Evolutionary conservation across 37 sponge, comb jelly and placozoan genomes (phyloP), one percentile per base, ranked within the genome.

Genomic region (Halisarca cf. caerulea): DNA sequence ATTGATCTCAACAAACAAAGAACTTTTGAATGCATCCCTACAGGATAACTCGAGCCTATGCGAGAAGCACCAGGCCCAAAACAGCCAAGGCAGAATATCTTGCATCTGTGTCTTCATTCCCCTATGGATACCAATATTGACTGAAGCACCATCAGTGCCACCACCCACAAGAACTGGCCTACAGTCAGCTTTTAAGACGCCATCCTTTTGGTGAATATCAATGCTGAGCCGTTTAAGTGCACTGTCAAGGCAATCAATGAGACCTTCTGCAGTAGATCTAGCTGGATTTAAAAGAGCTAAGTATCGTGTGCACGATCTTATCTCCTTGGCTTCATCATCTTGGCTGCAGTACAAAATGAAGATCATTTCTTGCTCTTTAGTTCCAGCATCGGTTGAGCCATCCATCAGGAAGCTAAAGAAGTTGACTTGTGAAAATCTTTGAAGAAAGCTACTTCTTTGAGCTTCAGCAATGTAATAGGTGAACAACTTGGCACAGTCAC

Each of bases 381-480:
- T 83, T 32, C 88, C 79, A 36, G 39, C 61, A 60, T 80, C 84
- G 25, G 87, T 87, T 14, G 80, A 70, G 15, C 92, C 82, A 82
- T 91, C 91, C 88, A 91, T 87, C 27, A 91, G 60, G 32, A 87
- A 84, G 43, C 91, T 91, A 39, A 51, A 87, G 61, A 91, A 87
- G 5, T 59, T 83, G 0, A 5, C 17, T 0, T 0, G 3, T n/a
- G 88, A 72, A 23, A 91, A 77, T 0, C 11, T 24, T 3, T 71
- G 25, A 69, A 47, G 42, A 68, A 70, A 35, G 27, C 17, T 17
- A 3, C 38, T 0, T 14, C 57, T 41, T 36, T 70, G 36, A 66
- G 14, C 58, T 51, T 83, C 25, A 28, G 71, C 71, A 7, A 69
- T 69, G 71, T 18, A 69, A 36, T 30, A 72, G 28, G 66, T 69